phyloP scores from a whole-genome alignment of 2,113 vertebrate genomes.

The Solea senegalensis region DNA sequence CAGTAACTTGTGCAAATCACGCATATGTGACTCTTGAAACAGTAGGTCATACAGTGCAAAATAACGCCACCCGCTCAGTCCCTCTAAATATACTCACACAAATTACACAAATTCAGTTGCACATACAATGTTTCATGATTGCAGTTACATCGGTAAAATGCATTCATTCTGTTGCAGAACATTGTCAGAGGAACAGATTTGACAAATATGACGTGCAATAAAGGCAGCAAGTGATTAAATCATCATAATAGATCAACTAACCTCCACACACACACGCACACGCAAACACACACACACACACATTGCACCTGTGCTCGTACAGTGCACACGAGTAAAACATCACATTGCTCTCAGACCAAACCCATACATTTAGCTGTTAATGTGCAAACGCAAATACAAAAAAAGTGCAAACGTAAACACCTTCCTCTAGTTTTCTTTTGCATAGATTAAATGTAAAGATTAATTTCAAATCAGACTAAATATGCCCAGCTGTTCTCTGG shows the following conservation, averaged over 20 bases:
- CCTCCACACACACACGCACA: too few relatives aligned
- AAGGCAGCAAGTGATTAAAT: constrained; percentile 20
- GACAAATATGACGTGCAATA: constrained; percentile 34
- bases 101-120: constrained; percentile 23
- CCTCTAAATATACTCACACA: constrained; percentile 2
- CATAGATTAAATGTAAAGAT: constrained; percentile 47
- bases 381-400: constrained; percentile 56
- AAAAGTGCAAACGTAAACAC: constrained; percentile 29
- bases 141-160: constrained; percentile 1
- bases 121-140: constrained; percentile 19
- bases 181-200: constrained; percentile 37
- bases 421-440: constrained; percentile 23
- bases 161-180: background rate
- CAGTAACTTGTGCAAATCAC: constrained; percentile 55
- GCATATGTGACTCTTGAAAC: constrained; percentile 30
- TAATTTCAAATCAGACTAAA: constrained; percentile 10
- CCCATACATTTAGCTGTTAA: constrained; percentile 1
- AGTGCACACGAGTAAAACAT: constrained; percentile 21
- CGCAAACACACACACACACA: constrained; percentile 5
- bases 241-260: background rate
- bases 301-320: constrained; percentile 58
- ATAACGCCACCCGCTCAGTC: background rate
- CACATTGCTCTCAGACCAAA: constrained; percentile 27
- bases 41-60: constrained; percentile 36
- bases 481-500: background rate